Percentiles rank a stretch among this genome's conserved stretches.
Conservation (phyloP, 2,113 vertebrate species). For the Garra rufa region DNA sequence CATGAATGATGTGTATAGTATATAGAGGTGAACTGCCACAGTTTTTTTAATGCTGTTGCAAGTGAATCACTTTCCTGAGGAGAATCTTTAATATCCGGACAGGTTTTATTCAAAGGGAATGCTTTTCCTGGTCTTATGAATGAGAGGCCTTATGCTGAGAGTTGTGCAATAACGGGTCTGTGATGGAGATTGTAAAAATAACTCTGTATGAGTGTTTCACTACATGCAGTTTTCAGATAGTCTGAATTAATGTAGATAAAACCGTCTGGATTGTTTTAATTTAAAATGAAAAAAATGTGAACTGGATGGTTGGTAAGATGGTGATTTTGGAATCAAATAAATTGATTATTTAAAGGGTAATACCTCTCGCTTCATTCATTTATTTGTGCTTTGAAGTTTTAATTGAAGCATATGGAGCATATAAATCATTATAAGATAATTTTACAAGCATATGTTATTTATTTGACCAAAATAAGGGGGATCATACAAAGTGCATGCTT, state of each 20-base stretch:
- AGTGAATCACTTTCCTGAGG: slow-evolving; percentile 58
- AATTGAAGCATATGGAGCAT: neutral
- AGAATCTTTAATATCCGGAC: slow-evolving; percentile 36
- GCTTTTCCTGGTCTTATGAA: slow-evolving; percentile 43
- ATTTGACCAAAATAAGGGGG: too few species aligned
- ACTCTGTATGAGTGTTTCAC: slow-evolving; percentile 35
- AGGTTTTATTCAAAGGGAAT: slow-evolving; percentile 24
- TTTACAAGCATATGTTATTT: neutral
- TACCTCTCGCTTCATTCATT: neutral
- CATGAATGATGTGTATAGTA: slow-evolving; percentile 55
- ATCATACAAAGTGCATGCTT: too few species aligned
- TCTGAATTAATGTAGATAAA: slow-evolving; percentile 10
- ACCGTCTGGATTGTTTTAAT: slow-evolving; percentile 30
- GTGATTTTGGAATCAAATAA: slow-evolving; percentile 36
- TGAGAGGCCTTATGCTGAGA: slow-evolving; percentile 74
- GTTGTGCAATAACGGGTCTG: slow-evolving; percentile 74
- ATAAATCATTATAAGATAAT: too few species aligned
- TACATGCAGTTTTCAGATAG: slow-evolving; percentile 23
- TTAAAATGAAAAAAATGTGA: slow-evolving; percentile 11
- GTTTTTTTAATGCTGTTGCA: slow-evolving; percentile 51
- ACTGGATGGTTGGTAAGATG: slow-evolving; percentile 6
- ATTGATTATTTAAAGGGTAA: slow-evolving; percentile 20
- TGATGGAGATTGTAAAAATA: slow-evolving; percentile 36
- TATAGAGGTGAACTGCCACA: slow-evolving; percentile 45
- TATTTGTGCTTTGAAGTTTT: neutral